Conservation (phyloP, 2,888 invertebrate genomes). For the Portevinia maculata region DNA sequence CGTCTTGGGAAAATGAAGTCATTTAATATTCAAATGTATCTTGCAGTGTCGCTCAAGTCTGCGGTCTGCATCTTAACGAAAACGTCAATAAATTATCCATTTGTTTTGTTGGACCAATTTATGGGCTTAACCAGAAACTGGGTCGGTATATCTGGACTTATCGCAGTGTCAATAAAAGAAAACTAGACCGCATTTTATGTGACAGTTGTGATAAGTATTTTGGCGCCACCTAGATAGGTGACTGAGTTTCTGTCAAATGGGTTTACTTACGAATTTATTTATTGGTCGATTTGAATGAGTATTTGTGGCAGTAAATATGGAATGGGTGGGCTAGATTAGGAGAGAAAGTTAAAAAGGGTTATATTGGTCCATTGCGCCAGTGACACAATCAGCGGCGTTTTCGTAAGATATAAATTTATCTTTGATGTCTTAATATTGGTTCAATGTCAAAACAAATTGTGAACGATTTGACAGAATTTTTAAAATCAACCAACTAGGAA, state of each 20-base stretch:
- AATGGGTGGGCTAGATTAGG: not conserved
- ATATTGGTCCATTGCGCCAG: not conserved
- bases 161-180: conserved; percentile 23
- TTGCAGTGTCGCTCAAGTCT: not conserved
- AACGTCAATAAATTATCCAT: conserved; percentile 18
- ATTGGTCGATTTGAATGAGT: not conserved
- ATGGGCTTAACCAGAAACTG: conserved; percentile 14
- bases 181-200: conserved; percentile 35
- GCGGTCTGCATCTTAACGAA: not conserved
- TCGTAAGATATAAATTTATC: too few species aligned
- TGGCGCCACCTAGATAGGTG: conserved; percentile 33
- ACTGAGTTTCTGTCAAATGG: not conserved
- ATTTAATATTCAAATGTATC: conserved; percentile 9
- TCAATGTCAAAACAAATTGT: too few species aligned
- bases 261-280: not conserved
- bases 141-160: conserved; percentile 13
- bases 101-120: conserved; percentile 24
- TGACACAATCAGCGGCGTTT: too few species aligned
- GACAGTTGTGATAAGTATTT: conserved; percentile 32
- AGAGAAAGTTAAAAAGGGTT: not conserved
- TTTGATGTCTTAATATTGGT: too few species aligned
- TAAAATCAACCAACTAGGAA: too few species aligned
- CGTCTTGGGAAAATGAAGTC: conserved; percentile 18
- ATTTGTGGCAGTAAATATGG: not conserved
- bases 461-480: too few species aligned